phyloP scores from a whole-genome alignment of 2,888 invertebrate species.

The Petrolisthes manimaculis region DNA sequence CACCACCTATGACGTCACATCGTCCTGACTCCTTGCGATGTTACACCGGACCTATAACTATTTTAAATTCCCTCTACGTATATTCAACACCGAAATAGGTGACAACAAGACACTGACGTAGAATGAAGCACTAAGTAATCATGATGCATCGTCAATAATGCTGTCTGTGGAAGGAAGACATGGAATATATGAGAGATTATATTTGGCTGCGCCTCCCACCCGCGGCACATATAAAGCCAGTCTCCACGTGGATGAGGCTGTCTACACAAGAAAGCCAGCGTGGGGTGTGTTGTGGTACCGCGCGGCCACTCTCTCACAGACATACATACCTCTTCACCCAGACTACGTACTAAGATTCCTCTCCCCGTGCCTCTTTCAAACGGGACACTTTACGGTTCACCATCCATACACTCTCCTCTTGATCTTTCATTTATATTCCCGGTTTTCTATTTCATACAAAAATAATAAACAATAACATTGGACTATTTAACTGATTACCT shows the following conservation, averaged over 20 bases:
- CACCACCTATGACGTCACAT: constrained; percentile 57
- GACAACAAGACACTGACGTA: background rate
- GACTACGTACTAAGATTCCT: background rate
- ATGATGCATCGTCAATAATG: background rate
- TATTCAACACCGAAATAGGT: background rate
- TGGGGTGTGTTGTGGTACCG: constrained; percentile 12
- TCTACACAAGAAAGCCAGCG: constrained; percentile 1
- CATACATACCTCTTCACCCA: background rate
- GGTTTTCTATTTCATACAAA: too few species aligned
- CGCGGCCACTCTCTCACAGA: constrained; percentile 1
- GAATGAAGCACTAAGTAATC: background rate
- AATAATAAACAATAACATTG: too few species aligned
- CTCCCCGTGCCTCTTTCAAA: background rate
- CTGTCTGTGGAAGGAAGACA: background rate
- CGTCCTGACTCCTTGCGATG: background rate
- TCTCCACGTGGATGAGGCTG: constrained; percentile 18
- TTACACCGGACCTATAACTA: background rate
- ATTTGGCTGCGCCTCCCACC: background rate
- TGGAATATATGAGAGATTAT: background rate
- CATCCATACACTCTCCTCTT: background rate
- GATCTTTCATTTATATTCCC: background rate
- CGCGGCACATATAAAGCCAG: background rate
- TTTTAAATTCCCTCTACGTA: background rate
- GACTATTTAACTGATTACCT: background rate
- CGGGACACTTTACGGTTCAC: background rate